Conservation (phyloP, 2,113 vertebrate species). For the Cyanoramphus novaezelandiae region DNA sequence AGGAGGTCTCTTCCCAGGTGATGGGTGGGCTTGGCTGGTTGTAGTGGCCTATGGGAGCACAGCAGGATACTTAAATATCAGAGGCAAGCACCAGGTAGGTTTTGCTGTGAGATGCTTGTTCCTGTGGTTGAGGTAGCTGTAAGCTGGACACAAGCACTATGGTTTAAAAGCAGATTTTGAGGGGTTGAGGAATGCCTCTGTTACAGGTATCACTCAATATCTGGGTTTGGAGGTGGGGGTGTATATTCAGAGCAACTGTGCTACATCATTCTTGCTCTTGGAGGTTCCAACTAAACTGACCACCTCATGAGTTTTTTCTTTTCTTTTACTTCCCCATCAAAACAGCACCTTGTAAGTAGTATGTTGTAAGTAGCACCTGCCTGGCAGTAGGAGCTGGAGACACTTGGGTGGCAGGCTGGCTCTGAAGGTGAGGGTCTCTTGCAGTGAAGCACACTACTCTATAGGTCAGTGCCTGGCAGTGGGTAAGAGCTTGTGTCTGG, state of each 20-base stretch:
- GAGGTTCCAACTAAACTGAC: neutral
- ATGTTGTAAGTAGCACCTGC: neutral
- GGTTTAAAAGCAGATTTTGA: neutral
- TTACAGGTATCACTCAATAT: neutral
- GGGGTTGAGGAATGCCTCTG: rapidly evolving
- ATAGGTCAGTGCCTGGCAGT: rapidly evolving
- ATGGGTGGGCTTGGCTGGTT: neutral
- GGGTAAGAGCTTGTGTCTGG: neutral
- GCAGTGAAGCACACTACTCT: rapidly evolving
- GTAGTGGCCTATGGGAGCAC: neutral
- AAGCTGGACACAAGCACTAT: rapidly evolving
- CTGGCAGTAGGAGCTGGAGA: neutral
- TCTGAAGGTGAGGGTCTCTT: neutral
- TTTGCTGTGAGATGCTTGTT: neutral
- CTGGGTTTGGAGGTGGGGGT: neutral
- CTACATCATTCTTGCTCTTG: neutral
- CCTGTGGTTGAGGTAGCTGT: rapidly evolving
- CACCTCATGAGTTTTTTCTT: neutral
- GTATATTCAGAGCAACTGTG: too few species aligned
- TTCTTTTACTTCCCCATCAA: neutral
- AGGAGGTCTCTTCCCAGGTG: neutral
- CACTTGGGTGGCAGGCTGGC: neutral
- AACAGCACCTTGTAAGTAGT: neutral
- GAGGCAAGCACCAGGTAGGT: rapidly evolving
- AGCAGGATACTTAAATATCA: neutral